Conservation (phyloP, 2,888 invertebrate species). For the Boloria euphrosyne region DNA sequence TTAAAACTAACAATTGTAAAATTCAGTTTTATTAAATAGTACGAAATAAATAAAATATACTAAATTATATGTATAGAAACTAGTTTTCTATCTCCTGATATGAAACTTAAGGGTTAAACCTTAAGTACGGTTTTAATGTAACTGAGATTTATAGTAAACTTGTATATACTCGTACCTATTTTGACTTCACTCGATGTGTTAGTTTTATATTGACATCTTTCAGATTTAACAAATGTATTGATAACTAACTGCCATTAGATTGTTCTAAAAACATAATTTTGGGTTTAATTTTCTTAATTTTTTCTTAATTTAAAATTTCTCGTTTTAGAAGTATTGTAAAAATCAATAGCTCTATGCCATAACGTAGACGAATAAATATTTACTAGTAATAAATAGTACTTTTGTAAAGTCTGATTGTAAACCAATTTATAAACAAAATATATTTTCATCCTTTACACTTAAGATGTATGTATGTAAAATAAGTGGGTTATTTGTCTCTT, state of each 20-base stretch:
- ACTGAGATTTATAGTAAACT: background rate
- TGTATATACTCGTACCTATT: too few species aligned
- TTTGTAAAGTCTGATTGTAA: constrained; percentile 23
- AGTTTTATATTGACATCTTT: background rate
- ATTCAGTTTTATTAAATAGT: background rate
- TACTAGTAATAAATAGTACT: background rate
- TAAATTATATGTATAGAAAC: too few species aligned
- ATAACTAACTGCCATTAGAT: background rate
- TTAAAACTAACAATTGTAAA: background rate
- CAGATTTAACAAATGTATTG: background rate
- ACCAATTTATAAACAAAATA: constrained; percentile 13
- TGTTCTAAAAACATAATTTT: background rate
- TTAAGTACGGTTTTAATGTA: background rate
- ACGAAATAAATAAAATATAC: too few species aligned
- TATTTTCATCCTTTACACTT: constrained; percentile 2
- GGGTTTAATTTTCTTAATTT: background rate
- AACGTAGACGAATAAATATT: too few species aligned
- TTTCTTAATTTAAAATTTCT: constrained; percentile 3
- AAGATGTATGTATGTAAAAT: constrained; percentile 20
- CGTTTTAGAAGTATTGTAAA: background rate
- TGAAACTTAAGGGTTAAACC: too few species aligned
- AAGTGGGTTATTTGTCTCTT: background rate
- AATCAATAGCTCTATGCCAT: too few species aligned
- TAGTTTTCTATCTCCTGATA: too few species aligned
- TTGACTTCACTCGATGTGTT: too few species aligned